Base-by-base conservation (phyloP, 2,113 vertebrate genomes). In the Meleagris gallopavo region DNA sequence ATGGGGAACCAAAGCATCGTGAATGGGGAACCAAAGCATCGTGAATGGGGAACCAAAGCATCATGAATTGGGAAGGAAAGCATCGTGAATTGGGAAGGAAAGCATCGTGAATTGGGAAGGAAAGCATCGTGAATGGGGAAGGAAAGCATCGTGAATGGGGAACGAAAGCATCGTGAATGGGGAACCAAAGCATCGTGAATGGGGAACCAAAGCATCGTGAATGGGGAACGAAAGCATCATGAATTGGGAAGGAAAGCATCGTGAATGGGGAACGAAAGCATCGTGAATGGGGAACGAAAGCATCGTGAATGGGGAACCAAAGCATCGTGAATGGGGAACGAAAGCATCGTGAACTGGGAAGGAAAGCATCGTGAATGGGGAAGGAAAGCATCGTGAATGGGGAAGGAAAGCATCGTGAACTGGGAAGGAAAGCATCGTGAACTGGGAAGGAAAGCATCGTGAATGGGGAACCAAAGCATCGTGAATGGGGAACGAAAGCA, bases 241-340 rank as follows among this genome's bases (percentile, higher is more conserved):
- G 21, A 52, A 13, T n/a, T n/a, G n/a, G n/a, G n/a, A n/a, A n/a
- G n/a, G n/a, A n/a, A n/a, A n/a, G n/a, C n/a, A n/a, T n/a, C n/a
- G n/a, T n/a, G n/a, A n/a, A n/a, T 3, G 2, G 71, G 45, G 52
- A 62, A 73, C 0, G 11, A 10, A 62, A 67, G 69, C 34, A 8
- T 19, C 22, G 4, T 2, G 21, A 52, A 13, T 3, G 2, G 71
- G 45, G 52, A 62, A 73, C 0, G 11, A 10, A 62, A 67, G 69
- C 34, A 8, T 19, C 22, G 4, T 2, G 21, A 52, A 13, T 3
- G 2, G 71, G 45, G 52, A 62, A 73, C 0, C 10, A 10, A 62
- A 67, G 69, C 34, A 8, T 19, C 22, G 4, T 2, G 21, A 52
- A 13, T 3, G 2, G 71, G 45, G 52, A 62, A 73, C 0, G 11